Percentiles rank a stretch among this genome's conserved stretches.
phyloP scores from a whole-genome alignment of 2,888 invertebrate genomes.

The Drosophila leonis region DNA sequence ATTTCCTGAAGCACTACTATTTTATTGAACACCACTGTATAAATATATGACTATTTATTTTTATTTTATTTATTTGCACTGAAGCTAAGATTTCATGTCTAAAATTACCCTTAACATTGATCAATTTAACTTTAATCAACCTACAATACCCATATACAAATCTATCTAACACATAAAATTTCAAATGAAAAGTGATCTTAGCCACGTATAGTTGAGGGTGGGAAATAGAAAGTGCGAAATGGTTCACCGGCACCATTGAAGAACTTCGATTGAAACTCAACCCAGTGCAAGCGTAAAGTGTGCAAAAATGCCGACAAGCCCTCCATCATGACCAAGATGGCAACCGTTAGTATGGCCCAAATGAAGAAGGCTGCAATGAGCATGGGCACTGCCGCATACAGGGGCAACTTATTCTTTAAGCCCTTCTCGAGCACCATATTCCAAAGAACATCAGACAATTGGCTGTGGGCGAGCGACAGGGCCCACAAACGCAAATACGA shows the following conservation, averaged over 20 bases:
- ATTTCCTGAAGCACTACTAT: too few relatives aligned
- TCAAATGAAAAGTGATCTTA: conserved; percentile 8
- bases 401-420: conserved; percentile 86
- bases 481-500: conserved; percentile 99
- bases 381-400: conserved; percentile 87
- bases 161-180: not conserved
- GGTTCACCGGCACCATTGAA: conserved; percentile 92
- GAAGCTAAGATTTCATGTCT: too few relatives aligned
- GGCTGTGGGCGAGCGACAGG: conserved; percentile 98
- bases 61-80: too few relatives aligned
- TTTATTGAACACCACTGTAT: too few relatives aligned
- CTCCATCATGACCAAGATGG: conserved; percentile 99
- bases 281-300: conserved; percentile 98
- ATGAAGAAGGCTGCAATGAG: conserved; percentile 93
- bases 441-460: conserved; percentile 95
- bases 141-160: too few relatives aligned
- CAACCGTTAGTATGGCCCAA: conserved; percentile 96
- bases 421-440: conserved; percentile 94
- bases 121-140: too few relatives aligned
- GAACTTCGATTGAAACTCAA: conserved; percentile 98
- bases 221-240: conserved; percentile 94
- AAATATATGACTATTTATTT: too few relatives aligned
- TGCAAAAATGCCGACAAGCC: conserved; percentile 99
- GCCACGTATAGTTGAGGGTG: conserved; percentile 77
- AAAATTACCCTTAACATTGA: too few relatives aligned